phyloP scores from a whole-genome alignment of 2,888 invertebrate species.

The Aphidoletes aphidimyza region DNA sequence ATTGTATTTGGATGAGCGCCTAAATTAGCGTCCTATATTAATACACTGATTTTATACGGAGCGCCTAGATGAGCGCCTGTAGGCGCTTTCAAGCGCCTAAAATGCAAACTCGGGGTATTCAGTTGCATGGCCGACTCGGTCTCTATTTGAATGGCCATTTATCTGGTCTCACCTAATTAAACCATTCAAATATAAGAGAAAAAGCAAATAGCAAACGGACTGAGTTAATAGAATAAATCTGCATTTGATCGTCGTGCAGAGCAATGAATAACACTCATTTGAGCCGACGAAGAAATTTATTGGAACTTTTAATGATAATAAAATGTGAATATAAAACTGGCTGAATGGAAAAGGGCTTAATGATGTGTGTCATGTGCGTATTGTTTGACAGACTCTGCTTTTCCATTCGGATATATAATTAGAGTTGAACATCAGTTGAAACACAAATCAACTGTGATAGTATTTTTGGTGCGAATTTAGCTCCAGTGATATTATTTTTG shows the following conservation, averaged over 20 bases:
- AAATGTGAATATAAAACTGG: background rate
- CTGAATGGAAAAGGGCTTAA: background rate
- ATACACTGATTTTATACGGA: too few species aligned
- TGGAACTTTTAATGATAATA: slow-evolving; percentile 23
- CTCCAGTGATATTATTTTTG: too few species aligned
- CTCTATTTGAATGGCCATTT: background rate
- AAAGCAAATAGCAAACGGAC: background rate
- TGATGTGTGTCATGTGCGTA: background rate
- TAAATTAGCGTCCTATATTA: too few species aligned
- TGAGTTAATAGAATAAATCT: background rate
- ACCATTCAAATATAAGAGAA: background rate
- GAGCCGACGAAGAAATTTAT: background rate
- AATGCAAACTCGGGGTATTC: too few species aligned
- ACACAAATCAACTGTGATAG: background rate
- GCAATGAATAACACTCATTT: background rate
- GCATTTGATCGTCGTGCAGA: background rate
- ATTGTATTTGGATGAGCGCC: too few species aligned
- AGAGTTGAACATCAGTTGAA: background rate
- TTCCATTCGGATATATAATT: background rate
- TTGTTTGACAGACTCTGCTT: background rate
- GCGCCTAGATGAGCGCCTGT: too few species aligned
- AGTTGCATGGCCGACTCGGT: background rate
- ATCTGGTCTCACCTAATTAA: slow-evolving; percentile 16
- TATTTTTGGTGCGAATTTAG: too few species aligned
- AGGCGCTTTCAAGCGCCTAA: too few species aligned